phyloP scores from a whole-genome alignment of 2,888 invertebrate genomes.

The Iselma pallidipennis region DNA sequence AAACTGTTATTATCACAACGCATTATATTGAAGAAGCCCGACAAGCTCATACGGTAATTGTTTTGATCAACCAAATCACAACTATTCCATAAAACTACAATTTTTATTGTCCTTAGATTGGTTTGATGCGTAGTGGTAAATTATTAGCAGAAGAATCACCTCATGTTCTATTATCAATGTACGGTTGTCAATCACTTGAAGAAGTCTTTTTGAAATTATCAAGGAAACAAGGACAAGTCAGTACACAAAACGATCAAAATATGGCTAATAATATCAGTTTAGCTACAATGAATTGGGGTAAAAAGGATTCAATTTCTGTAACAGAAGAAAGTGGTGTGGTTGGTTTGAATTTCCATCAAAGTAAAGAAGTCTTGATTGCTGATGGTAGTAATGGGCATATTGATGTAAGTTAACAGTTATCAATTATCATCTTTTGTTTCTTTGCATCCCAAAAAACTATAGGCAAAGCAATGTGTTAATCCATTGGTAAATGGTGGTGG shows the following conservation, averaged over 20 bases:
- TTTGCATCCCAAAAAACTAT: conserved; percentile 49
- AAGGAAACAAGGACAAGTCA: conserved; percentile 71
- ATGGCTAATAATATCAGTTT: conserved; percentile 78
- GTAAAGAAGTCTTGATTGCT: conserved; percentile 83
- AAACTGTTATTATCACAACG: conserved; percentile 84
- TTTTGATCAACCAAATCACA: too few species aligned
- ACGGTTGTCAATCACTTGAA: conserved; percentile 82
- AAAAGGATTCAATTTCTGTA: conserved; percentile 80
- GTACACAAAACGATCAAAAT: conserved; percentile 59
- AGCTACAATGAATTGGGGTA: conserved; percentile 80
- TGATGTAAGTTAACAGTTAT: conserved; percentile 62
- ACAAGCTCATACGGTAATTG: conserved; percentile 77
- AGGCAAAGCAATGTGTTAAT: too few species aligned
- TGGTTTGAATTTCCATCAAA: conserved; percentile 87
- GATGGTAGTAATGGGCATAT: conserved; percentile 71
- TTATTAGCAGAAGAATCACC: conserved; percentile 91
- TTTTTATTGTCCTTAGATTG: conserved; percentile 67
- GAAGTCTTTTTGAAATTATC: conserved; percentile 92
- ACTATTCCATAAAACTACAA: background rate
- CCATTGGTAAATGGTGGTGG: too few species aligned
- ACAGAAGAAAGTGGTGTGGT: conserved; percentile 86
- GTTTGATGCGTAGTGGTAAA: conserved; percentile 90
- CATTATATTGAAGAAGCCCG: conserved; percentile 88
- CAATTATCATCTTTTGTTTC: too few species aligned
- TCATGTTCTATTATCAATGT: conserved; percentile 78